Evolutionary conservation across 2,888 invertebrate genomes (phyloP).

Genomic region (Drosophila kambysellisi): DNA sequence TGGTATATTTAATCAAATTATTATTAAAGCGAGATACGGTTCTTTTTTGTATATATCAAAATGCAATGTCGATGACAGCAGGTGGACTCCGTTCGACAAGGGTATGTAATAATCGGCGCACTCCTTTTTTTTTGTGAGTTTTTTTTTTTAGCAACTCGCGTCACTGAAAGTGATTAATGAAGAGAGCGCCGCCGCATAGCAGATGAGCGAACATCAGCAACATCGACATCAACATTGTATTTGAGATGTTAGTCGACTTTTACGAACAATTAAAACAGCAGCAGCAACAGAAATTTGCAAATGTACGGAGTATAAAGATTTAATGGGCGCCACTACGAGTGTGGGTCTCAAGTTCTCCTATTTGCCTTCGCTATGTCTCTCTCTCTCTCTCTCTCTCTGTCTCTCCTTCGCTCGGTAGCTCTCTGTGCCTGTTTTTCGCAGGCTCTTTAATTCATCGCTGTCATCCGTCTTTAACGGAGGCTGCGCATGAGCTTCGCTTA

Average conservation of each 20-base stretch:
- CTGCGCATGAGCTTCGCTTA: slow-evolving; percentile 43
- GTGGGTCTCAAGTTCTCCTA: slow-evolving; percentile 15
- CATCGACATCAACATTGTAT: slow-evolving; percentile 11
- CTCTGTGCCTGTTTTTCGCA: neutral
- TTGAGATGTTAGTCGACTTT: slow-evolving; percentile 47
- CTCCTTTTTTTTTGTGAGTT: slow-evolving; percentile 18
- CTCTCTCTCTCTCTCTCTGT: neutral
- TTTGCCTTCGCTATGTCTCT: neutral
- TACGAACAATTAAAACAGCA: slow-evolving; percentile 66
- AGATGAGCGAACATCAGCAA: neutral
- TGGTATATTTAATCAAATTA: neutral
- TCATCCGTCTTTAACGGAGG: slow-evolving; percentile 12
- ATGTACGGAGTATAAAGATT: slow-evolving; percentile 56
- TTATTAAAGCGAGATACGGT: neutral
- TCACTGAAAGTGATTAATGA: slow-evolving; percentile 61
- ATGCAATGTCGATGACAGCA: neutral
- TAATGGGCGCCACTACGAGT: slow-evolving; percentile 65
- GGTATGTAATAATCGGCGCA: neutral
- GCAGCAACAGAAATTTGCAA: slow-evolving; percentile 36
- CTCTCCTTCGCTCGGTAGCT: neutral
- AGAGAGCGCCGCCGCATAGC: slow-evolving; percentile 17
- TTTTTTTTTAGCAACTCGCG: slow-evolving; percentile 33
- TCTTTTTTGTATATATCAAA: neutral
- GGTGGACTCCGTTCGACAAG: neutral
- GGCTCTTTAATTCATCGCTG: neutral